A percentile compares a stretch with the other conserved stretches of the same genome.
phyloP scores from a whole-genome alignment of 35 echinoderm and acorn worm genomes.

The Amphiura filiformis region DNA sequence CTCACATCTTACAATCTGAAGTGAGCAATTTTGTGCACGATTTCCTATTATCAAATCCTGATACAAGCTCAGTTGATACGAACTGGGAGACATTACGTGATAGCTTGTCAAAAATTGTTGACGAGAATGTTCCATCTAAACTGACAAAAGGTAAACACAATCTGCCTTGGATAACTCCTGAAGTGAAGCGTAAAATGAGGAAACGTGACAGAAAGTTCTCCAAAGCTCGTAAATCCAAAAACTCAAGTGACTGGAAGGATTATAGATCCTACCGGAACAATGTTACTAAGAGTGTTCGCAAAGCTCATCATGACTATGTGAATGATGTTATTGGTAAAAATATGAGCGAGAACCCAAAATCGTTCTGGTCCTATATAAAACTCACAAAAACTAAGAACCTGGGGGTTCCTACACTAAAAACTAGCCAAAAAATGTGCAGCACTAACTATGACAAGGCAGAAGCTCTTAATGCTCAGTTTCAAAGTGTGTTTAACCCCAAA shows the following conservation, averaged over 20 bases:
- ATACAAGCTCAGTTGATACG: conserved; percentile 28
- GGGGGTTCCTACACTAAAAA: conserved; percentile 36
- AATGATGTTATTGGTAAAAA: conserved; percentile 29
- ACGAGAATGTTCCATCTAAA: no score
- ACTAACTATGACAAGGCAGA: conserved; percentile 29
- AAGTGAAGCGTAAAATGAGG: conserved; percentile 48
- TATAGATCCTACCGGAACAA: not conserved
- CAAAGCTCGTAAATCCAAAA: conserved; percentile 15
- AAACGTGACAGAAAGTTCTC: conserved; percentile 36
- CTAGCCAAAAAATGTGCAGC: not conserved
- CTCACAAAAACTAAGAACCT: conserved; percentile 26
- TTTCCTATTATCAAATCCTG: conserved; percentile 34
- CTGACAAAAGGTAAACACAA: no score
- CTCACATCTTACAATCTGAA: not conserved
- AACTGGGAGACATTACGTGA: conserved; percentile 43
- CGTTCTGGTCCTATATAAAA: conserved; percentile 33
- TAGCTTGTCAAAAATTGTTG: no score
- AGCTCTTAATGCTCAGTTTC: conserved; percentile 6
- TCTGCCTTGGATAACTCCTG: conserved; percentile 24
- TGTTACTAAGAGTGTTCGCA: not conserved
- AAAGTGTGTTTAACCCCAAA: not conserved
- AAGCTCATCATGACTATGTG: conserved; percentile 17
- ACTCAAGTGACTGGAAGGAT: not conserved
- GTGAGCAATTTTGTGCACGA: no score
- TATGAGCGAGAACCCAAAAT: conserved; percentile 25